Percentiles rank a stretch among this genome's conserved stretches.
Conservation (phyloP, 2,888 invertebrate species). For the Blastobasis adustella region DNA sequence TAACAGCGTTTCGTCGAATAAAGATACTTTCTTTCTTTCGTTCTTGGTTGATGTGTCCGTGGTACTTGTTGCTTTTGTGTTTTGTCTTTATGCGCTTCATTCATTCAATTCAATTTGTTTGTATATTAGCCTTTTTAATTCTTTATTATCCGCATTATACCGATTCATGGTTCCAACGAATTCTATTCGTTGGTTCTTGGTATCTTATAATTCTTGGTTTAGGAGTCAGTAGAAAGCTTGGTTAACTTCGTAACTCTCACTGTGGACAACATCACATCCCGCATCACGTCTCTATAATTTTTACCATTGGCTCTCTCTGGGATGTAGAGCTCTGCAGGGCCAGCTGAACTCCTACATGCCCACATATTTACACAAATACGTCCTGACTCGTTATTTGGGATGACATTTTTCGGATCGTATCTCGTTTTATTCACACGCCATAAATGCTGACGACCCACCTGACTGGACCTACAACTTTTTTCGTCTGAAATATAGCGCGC, state of each 20-base stretch:
- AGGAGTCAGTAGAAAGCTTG: no score
- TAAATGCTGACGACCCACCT: conserved; percentile 12
- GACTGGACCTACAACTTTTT: conserved; percentile 11
- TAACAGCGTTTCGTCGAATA: no score
- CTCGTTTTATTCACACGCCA: conserved; percentile 13
- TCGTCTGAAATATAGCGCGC: conserved; percentile 16
- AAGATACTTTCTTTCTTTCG: no score
- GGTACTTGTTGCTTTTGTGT: no score
- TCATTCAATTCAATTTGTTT: no score
- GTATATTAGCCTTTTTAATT: no score
- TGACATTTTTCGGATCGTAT: conserved; percentile 6
- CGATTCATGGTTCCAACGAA: no score
- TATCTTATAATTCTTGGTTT: no score
- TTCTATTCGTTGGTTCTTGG: no score
- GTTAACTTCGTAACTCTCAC: neutral
- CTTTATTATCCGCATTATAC: no score
- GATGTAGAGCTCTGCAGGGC: conserved; percentile 3
- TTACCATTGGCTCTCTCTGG: conserved; percentile 2
- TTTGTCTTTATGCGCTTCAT: no score
- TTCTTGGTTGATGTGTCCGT: no score
- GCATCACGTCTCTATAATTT: conserved; percentile 5
- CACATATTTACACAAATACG: conserved; percentile 6
- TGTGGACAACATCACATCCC: conserved; percentile 9
- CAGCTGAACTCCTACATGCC: conserved; percentile 10
- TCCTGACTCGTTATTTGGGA: neutral